Base-by-base conservation (phyloP, 2,888 invertebrate genomes). In the Trichopria drosophilae region DNA sequence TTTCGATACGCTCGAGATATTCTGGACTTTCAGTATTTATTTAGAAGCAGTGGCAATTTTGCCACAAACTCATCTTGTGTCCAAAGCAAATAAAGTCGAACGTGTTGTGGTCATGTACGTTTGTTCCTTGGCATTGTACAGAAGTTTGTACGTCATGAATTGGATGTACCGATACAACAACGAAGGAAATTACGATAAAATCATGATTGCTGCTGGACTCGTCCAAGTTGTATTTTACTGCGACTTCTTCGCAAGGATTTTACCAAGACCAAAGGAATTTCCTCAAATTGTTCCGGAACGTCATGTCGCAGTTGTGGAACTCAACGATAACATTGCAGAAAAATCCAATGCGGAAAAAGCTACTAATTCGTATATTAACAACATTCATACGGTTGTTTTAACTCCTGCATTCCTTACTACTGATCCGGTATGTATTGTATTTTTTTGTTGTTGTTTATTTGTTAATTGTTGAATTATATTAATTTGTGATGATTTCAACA, bases 21-120 rank as follows among this genome's bases (percentile, higher is more conserved):
- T 49, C 4, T 53, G 53, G 55, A 42, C 52, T 36, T 40, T 53
- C 7, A 49, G 55, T n/a, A 7, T 46, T 1, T 53, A 29, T 16
- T 18, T 53, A 4, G 55, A 55, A 16, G 29, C 50, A 1, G 43
- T 52, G 2, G 49, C 55, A 1, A 46, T 55, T 1, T 22, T 55
- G 1, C 55, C 55, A 1, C 55, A 55, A 13, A 46, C 53, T 3
- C 37, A 46, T 4, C 41, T 55, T 9, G 53, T 49, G 0, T 9
- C 13, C 1, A 34, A 20, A 3, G 26, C 43, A 1, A 12, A 28
- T 4, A 50, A 49, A 31, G 43, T 26, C 2, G 55, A 52, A 9
- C 50, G 52, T 9, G 52, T 52, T 5, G 42, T 55, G 9, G 16
- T 55, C 5, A 49, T 53, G 13, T 55, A 55, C 35, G 37, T 55